Conservation (phyloP, 2,888 invertebrate genomes). For the Maniola hyperantus region DNA sequence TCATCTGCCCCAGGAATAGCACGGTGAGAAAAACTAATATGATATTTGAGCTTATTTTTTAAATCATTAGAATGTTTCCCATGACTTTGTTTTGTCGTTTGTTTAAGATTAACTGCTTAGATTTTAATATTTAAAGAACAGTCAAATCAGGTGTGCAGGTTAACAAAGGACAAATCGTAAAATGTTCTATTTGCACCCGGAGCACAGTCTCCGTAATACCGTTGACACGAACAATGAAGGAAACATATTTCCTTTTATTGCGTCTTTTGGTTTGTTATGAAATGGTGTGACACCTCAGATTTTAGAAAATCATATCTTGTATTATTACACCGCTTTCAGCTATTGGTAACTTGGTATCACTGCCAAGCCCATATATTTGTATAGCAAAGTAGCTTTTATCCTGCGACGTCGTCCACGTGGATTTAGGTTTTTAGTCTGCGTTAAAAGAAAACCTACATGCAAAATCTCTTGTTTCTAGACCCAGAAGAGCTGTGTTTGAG, state of each 20-base stretch:
- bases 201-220: slow-evolving; percentile 22
- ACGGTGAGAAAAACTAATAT: too few relatives aligned
- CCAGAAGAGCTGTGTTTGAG: too few relatives aligned
- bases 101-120: not conserved
- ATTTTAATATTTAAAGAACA: slow-evolving; percentile 8
- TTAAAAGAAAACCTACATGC: too few relatives aligned
- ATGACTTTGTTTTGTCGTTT: not conserved
- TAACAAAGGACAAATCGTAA: slow-evolving; percentile 21
- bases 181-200: slow-evolving; percentile 28
- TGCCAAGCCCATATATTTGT: not conserved
- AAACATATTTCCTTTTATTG: slow-evolving; percentile 27
- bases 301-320: slow-evolving; percentile 5
- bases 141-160: slow-evolving; percentile 4
- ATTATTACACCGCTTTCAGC: not conserved
- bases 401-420: too few relatives aligned
- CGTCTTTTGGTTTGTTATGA: slow-evolving; percentile 16
- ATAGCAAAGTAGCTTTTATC: not conserved
- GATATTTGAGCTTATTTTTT: too few relatives aligned
- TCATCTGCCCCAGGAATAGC: too few relatives aligned
- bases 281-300: slow-evolving; percentile 1
- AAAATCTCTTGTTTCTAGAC: too few relatives aligned
- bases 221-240: slow-evolving; percentile 29
- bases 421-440: too few relatives aligned
- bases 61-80: too few relatives aligned
- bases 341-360: not conserved